Evolutionary conservation across 92 coral and sea anemone species (phyloP), one percentile per base, ranked within the genome.

Genomic region (Palythoa caribaeorum): DNA sequence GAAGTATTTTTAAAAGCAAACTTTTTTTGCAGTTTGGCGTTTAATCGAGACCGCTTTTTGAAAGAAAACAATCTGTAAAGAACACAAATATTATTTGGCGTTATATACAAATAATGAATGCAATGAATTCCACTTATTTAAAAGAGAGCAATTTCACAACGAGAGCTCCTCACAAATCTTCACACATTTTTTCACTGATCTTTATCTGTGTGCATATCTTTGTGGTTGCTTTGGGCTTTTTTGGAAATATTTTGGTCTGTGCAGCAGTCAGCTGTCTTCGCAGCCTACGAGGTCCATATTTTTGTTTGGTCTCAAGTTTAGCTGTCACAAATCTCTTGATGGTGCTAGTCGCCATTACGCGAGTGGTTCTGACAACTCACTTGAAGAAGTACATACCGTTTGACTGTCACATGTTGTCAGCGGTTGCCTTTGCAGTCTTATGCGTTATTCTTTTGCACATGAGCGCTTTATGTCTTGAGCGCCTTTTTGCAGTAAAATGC

Each of bases 331-430:
- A 81, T 21, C 76, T 81, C 12, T 16, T 81, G 20, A 66, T 81
- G 86, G 76, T 81, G 10, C 19, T 17, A 1, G 44, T 81, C 39
- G 20, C 52, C 20, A 74, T 48, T 69, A 44, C 66, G 53, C 86
- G 76, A 81, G n/a, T 81, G 28, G 12, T 81, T 66, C 86, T 81
- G 15, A 2, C 71, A 21, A 81, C 76, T 52, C 63, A 44, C 21
- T 66, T 71, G 38, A 48, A 44, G 74, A 13, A 81, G 53, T 68
- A 81, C 74, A 5, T 81, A 48, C 12, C n/a, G 28, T 81, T 81
- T 68, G 73, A 81, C 62, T 81, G 74, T 48, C 86, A 81, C 63
- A 81, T 81, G 40, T 68, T 81, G 63, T 81, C 86, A 40, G 76
- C 71, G 28, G 44, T 81, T 35, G 71, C 71, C 63, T 48, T 81